Evolutionary conservation across 2,797 vertebrate species (phyloP).

Genomic region (Erpetoichthys calabaricus): DNA sequence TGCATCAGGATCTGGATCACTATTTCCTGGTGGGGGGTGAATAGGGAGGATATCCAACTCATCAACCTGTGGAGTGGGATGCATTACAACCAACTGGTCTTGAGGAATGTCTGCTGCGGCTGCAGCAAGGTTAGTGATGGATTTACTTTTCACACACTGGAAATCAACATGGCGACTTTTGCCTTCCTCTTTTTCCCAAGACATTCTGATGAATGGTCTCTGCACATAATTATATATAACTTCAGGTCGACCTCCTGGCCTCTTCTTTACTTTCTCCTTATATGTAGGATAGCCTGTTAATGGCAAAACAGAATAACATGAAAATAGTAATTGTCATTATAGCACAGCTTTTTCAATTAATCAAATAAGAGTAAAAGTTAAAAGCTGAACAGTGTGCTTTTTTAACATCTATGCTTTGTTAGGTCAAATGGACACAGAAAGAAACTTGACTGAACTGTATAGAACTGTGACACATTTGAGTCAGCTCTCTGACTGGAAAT

Average conservation of each 20-base stretch:
- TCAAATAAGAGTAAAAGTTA: too few relatives aligned
- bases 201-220: slow-evolving; percentile 93
- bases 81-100: slow-evolving; percentile 86
- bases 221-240: slow-evolving; percentile 97
- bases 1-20: slow-evolving; percentile 73
- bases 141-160: slow-evolving; percentile 95
- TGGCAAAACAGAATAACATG: slow-evolving; percentile 12
- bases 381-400: too few relatives aligned
- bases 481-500: too few relatives aligned
- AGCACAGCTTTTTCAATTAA: slow-evolving; percentile 7
- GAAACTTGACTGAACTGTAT: too few relatives aligned
- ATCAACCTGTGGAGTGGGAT: slow-evolving; percentile 85
- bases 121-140: slow-evolving; percentile 84
- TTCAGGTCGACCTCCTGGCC: slow-evolving; percentile 81
- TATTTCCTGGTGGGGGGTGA: slow-evolving; percentile 60
- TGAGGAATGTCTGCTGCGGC: slow-evolving; percentile 89
- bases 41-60: slow-evolving; percentile 86
- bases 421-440: too few relatives aligned
- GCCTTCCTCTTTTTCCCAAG: slow-evolving; percentile 95
- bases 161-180: slow-evolving; percentile 95
- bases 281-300: slow-evolving; percentile 83
- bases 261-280: slow-evolving; percentile 94
- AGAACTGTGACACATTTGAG: too few relatives aligned
- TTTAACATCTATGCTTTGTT: not conserved
- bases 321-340: not conserved